Evolutionary conservation across 2,113 vertebrate species (phyloP).

Genomic region (Myodes glareolus): DNA sequence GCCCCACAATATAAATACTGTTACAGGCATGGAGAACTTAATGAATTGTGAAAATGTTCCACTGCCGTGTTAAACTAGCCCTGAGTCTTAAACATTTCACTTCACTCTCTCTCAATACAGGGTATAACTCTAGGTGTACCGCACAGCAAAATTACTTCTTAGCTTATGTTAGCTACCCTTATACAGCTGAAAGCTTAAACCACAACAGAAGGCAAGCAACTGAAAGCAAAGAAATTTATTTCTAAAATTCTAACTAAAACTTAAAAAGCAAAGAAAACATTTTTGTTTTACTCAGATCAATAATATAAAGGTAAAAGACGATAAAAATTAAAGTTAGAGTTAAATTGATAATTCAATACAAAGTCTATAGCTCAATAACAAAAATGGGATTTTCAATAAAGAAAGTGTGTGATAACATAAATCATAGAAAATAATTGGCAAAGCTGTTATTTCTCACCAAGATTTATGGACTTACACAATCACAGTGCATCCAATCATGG

Average conservation of each 20-base stretch:
- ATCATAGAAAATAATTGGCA: neutral
- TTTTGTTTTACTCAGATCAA: neutral
- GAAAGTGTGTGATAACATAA: neutral
- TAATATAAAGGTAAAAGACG: neutral
- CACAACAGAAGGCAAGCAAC: neutral
- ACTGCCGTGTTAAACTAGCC: neutral
- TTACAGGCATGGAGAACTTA: neutral
- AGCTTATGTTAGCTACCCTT: neutral
- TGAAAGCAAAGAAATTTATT: neutral
- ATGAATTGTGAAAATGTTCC: neutral
- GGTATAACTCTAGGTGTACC: neutral
- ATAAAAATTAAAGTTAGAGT: neutral
- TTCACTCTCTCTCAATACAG: neutral
- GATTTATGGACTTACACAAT: neutral
- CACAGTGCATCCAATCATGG: neutral
- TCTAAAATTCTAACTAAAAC: neutral
- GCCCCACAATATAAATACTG: neutral
- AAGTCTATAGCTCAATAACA: neutral
- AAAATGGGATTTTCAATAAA: slow-evolving; percentile 29
- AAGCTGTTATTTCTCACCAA: neutral
- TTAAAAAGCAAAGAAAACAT: neutral
- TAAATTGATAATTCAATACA: neutral
- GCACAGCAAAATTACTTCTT: neutral
- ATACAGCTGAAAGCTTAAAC: neutral
- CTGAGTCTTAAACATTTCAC: neutral